Base-by-base conservation (phyloP, 2,797 vertebrate genomes). In the Nothura maculosa region DNA sequence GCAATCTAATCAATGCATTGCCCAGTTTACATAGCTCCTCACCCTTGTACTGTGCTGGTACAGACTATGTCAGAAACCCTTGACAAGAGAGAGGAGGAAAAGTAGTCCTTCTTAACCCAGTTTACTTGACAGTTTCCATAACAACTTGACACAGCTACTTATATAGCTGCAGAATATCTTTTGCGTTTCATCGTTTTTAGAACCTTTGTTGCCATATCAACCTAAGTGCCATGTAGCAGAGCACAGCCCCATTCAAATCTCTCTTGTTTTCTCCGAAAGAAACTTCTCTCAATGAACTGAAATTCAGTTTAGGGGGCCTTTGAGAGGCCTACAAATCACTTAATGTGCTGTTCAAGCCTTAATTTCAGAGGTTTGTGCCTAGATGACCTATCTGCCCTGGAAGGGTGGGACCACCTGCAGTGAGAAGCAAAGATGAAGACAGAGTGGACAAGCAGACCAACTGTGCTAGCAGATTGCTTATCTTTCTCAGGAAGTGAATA, bases 191-290 rank as follows among this genome's bases (percentile, higher is more conserved):
- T 81, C 85, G 64, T 94, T 96, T 96, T 96, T 94, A 96, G 96
- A 95, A 94, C 85, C 87, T 95, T 95, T 95, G 95, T 96, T 96
- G 96, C 96, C 94, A 96, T 96, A 95, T 95, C 96, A 96, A 96
- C 96, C 92, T 92, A 81, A 72, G 87, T 13, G 0, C 55, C 45
- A 2, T 5, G 40, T 58, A 77, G 85, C 69, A 87, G 55, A 91
- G 63, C 64, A 68, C 40, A 88, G 74, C 34, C 62, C 82, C 92
- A 93, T 94, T 94, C 94, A 84, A 28, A 92, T 77, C 57, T 77
- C 74, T 72, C 10, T 69, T 45, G 0, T 61, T 64, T 70, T 40
- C 82, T 68, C 74, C 83, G 60, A 74, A 75, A 58, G 28, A 77
- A 92, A 86, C 57, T 85, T 25, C 60, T 48, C 61, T 84, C 70